phyloP scores from a whole-genome alignment of 2,797 vertebrate species.

The Peromyscus aztecus region DNA sequence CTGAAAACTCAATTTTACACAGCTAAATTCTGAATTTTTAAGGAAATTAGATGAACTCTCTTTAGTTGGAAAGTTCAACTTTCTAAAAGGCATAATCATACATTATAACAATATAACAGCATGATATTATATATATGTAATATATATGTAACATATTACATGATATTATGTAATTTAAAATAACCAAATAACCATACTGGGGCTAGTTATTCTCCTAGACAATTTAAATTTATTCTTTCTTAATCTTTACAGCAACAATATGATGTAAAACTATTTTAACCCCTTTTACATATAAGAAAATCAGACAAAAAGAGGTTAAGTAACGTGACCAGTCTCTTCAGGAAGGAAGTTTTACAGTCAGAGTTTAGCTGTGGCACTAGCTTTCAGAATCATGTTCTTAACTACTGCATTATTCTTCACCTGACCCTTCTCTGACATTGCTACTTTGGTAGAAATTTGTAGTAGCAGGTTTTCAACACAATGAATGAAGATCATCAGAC shows the following conservation, averaged over 20 bases:
- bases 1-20: not conserved
- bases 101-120: not conserved
- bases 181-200: not conserved
- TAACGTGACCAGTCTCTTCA: not conserved
- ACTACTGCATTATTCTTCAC: not conserved
- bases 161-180: not conserved
- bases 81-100: constrained; percentile 4
- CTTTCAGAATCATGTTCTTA: not conserved
- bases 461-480: not conserved
- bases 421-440: not conserved
- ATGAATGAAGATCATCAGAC: not conserved
- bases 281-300: not conserved
- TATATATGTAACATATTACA: no score
- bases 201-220: not conserved
- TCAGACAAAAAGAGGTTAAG: not conserved
- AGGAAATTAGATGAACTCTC: not conserved
- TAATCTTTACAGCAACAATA: not conserved
- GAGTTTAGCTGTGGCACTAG: not conserved
- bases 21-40: not conserved
- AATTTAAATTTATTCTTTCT: constrained; percentile 47
- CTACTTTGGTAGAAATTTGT: not conserved
- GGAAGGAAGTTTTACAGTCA: not conserved
- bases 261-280: not conserved
- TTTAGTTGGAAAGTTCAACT: not conserved
- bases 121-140: no score